phyloP scores from a whole-genome alignment of 2,797 vertebrate species.

The Rachycentron canadum region DNA sequence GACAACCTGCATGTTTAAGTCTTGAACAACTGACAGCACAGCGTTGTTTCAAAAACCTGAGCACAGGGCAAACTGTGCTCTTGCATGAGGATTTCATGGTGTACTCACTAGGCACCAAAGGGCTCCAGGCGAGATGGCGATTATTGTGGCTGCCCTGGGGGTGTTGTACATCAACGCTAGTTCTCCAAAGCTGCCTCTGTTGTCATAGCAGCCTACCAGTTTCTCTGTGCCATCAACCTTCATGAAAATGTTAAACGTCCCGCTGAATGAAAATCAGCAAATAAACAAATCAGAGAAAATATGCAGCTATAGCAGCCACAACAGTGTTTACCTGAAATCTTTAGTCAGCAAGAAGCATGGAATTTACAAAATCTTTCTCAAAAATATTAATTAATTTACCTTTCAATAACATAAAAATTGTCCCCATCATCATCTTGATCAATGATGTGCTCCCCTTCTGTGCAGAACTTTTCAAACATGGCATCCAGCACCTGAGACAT shows the following conservation, averaged over 20 bases:
- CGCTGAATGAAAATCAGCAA: slow-evolving; percentile 82
- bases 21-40: slow-evolving; percentile 49
- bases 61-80: slow-evolving; percentile 53
- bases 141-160: slow-evolving; percentile 96
- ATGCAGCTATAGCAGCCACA: background rate
- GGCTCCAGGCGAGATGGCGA: slow-evolving; percentile 94
- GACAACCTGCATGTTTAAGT: slow-evolving; percentile 49
- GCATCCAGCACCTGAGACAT: slow-evolving; percentile 98
- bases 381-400: slow-evolving; percentile 74
- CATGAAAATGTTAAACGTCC: slow-evolving; percentile 94
- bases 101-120: slow-evolving; percentile 98
- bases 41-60: slow-evolving; percentile 44
- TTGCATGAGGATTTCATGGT: slow-evolving; percentile 44
- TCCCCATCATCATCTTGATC: slow-evolving; percentile 98
- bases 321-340: background rate
- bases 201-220: slow-evolving; percentile 94
- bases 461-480: slow-evolving; percentile 97
- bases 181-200: slow-evolving; percentile 97
- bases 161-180: slow-evolving; percentile 99
- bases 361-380: background rate
- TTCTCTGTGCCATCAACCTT: slow-evolving; percentile 91
- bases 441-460: slow-evolving; percentile 94
- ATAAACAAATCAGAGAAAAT: background rate
- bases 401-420: slow-evolving; percentile 99
- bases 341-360: slow-evolving; percentile 5